Evolutionary conservation across 2,113 vertebrate genomes (phyloP), one percentile per base, ranked within the genome.

Genomic region (Xiphophorus maculatus): DNA sequence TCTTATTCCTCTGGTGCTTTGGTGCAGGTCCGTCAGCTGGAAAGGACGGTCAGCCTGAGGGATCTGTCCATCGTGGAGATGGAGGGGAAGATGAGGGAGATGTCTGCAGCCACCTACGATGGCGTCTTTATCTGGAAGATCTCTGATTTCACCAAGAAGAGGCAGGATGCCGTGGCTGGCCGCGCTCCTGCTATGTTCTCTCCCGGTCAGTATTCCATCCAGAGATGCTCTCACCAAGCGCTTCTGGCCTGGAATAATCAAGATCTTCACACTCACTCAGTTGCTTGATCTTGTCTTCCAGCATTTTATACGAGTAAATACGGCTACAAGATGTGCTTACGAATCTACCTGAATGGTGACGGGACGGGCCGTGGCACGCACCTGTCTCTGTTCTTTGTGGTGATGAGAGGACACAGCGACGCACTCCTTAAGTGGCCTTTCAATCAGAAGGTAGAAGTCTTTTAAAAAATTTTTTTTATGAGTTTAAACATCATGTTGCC

Each of bases 261-360:
- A n/a, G 27, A 37, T n/a, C 6, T 37, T 69, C 13, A 27, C 19
- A 1, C 42, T 71, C 61, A 12, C 42, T 0, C 69, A 12, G 2
- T 70, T 62, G 10, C 42, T 0, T 85, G 13, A 48, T 48, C 17
- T 76, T 83, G 32, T 85, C 81, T 87, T 78, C 0, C 91, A 97
- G 98, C 98, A 44, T 99, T 99, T 94, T 99, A 98, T 79, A 99
- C 97, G 0, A 97, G 96, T 93, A 98, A 97, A 90, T 99, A 99
- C 0, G 98, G 98, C 92, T 99, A 99, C 93, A 98, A 98, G 95
- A 99, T 99, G 98, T 98, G 98, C 76, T 87, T 99, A 74, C 95
- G 98, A 0, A 93, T 98, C 81, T 99, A 99, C 91, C 95, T 99
- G 93, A 99, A 99, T 0, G 98, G 98, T 0, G 98, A 99, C 0